Evolutionary conservation across 1,140 invertebrate species (phyloP).

Genomic region (Zaprionus africanus): DNA sequence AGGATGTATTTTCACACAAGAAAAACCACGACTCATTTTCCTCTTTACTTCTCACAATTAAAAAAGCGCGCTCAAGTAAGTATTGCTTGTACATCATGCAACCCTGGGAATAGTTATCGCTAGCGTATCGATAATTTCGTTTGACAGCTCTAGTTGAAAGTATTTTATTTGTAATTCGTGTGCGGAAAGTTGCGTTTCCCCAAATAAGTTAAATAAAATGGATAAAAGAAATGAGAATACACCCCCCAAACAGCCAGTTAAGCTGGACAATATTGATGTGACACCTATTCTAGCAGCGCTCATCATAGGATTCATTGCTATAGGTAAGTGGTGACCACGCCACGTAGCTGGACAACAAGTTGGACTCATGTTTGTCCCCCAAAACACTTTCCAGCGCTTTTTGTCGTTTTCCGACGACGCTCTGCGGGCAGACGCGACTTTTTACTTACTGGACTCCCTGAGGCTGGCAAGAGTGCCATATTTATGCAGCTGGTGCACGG

Average conservation of each 20-base stretch:
- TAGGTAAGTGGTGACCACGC: constrained; percentile 84
- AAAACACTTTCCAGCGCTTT: constrained; percentile 64
- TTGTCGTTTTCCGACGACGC: constrained; percentile 78
- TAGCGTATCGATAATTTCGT: not conserved
- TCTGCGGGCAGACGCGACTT: constrained; percentile 84
- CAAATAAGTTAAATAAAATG: constrained; percentile 42
- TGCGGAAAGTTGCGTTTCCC: constrained; percentile 12
- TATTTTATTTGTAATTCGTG: constrained; percentile 28
- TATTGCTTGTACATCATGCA: not conserved
- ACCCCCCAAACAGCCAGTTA: constrained; percentile 55
- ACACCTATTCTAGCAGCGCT: constrained; percentile 85
- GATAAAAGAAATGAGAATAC: constrained; percentile 69
- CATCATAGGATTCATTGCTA: constrained; percentile 85
- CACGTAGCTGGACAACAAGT: constrained; percentile 54
- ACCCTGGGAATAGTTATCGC: not conserved
- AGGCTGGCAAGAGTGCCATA: constrained; percentile 94
- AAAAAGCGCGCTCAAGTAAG: not conserved
- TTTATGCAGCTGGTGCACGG: constrained; percentile 90
- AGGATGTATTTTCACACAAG: constrained; percentile 48
- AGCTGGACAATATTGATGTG: constrained; percentile 83
- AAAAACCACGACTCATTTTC: not conserved
- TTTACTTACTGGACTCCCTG: constrained; percentile 92
- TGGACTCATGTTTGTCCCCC: constrained; percentile 11
- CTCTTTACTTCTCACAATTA: not conserved
- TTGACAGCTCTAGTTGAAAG: constrained; percentile 7